Evolutionary conservation across 2,113 vertebrate species (phyloP), one percentile per base, ranked within the genome.

Genomic region (Austrofundulus limnaeus): DNA sequence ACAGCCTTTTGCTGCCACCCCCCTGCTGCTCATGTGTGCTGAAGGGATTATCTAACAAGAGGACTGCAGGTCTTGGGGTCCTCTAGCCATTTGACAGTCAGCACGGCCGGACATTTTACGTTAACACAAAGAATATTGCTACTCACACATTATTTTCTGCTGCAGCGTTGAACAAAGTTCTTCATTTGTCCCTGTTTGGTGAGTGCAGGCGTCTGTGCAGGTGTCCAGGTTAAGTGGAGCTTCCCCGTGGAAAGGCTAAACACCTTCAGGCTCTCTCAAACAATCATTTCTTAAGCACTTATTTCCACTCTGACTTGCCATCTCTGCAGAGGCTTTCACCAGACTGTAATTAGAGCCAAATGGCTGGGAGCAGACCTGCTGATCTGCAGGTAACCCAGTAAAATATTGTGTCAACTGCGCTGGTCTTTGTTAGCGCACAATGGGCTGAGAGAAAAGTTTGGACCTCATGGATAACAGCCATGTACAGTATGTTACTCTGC

Each of bases 31-130:
- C 28, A 66, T 79, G 77, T 83, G 81, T 80, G 79, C 67, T 48
- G 72, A 59, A 59, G 62, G 79, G 88, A 86, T 90, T 85, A 87
- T 79, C 75, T 75, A 71, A 85, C 15, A 53, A 70, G 62, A 57
- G 49, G 66, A 84, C 70, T 53, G 63, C 72, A 46, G 46, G 65
- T 69, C 73, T 78, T 65, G 60, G 9, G 85, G 87, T 90, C 86
- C 80, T 70, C 42, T 31, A 60, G 57, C 83, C 82, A 78, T 88
- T 87, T 90, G 92, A 92, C 84, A 85, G 83, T 83, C 83, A 83
- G 85, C 86, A 89, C 83, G 78, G 82, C 88, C 88, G 80, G 73
- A 83, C 91, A 92, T 63, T 49, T 42, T 49, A 34, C 31, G 41
- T 46, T 19, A 50, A 10, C 12, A n/a, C 16, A 28, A 54, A 42